Evolutionary conservation across 2,888 invertebrate genomes (phyloP).

Genomic region (Thera obeliscata): DNA sequence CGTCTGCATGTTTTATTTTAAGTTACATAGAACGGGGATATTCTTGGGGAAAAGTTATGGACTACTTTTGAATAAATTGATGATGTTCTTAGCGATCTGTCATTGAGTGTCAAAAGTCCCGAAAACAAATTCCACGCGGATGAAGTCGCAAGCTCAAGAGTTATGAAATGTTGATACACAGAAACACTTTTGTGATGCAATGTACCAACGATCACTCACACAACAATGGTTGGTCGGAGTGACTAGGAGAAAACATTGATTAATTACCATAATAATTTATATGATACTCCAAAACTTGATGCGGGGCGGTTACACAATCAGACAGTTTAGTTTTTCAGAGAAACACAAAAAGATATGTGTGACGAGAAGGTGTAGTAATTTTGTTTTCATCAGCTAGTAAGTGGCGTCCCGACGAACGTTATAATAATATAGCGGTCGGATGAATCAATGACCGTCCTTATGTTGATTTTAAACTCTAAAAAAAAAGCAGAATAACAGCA

Average conservation of each 20-base stretch:
- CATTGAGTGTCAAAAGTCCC: neutral
- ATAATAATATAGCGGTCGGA: neutral
- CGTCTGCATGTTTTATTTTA: too few relatives aligned
- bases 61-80: neutral
- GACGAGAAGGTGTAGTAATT: slow-evolving; percentile 14
- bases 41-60: too few relatives aligned
- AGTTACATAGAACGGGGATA: too few relatives aligned
- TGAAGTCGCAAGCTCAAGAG: neutral
- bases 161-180: slow-evolving; percentile 60
- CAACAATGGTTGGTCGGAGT: slow-evolving; percentile 69
- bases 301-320: slow-evolving; percentile 71
- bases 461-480: too few relatives aligned
- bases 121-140: neutral
- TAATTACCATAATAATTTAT: slow-evolving; percentile 85
- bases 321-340: slow-evolving; percentile 34
- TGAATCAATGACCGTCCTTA: too few relatives aligned
- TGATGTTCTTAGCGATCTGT: neutral
- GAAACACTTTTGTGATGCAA: slow-evolving; percentile 72
- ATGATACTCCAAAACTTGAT: slow-evolving; percentile 83
- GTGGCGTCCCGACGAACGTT: neutral
- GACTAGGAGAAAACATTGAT: slow-evolving; percentile 84
- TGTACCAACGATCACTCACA: slow-evolving; percentile 80
- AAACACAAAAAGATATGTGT: slow-evolving; percentile 19
- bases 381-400: neutral
- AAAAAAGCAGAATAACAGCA: too few relatives aligned